Base-by-base conservation (phyloP, 2,113 vertebrate species). In the Numenius arquata region DNA sequence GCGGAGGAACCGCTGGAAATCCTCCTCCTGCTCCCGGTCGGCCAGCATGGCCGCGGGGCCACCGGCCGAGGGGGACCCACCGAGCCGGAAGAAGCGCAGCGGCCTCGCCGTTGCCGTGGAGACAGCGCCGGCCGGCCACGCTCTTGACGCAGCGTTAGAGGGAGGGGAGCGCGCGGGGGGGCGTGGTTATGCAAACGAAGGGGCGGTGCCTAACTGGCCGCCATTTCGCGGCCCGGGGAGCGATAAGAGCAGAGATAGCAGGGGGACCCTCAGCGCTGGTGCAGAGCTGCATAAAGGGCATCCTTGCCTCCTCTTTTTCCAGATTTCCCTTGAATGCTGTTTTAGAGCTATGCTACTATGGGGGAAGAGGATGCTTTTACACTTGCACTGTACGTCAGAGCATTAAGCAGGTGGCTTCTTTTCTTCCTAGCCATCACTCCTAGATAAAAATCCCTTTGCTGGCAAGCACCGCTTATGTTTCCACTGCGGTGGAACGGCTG, bases 1-100 rank as follows among this genome's bases (percentile, higher is more conserved):
- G 30, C 82, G 85, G 14, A 96, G 88, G 82, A 95, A 96, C 14
- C 88, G 88, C 93, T 95, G 72, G 61, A 94, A 90, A 29, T 92
- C 95, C n/a, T 22, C 36, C 67, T 96, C 91, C 25, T 74, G 34
- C 70, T 47, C 52, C 56, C 11, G 3, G 25, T 41, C 85, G 0
- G 5, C 4, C 67, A 72, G 52, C 92, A 91, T 92, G 47, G 59
- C 34, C 41, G 18, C 50, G 15, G 12, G 12, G 12, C 4, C 5
- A 6, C 15, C 36, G 8, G 6, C 75, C 21, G 8, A 4, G 2
- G 16, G 12, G 6, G 5, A 15, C 17, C 3, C 18, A 22, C 53
- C 21, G 34, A 5, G 9, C 11, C 48, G 14, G 15, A 19, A n/a
- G 29, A 2, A 0, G 1, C n/a, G 29, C n/a, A 3, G 38, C n/a